phyloP scores from a whole-genome alignment of 2,888 invertebrate genomes.

The Drosophila borealis region DNA sequence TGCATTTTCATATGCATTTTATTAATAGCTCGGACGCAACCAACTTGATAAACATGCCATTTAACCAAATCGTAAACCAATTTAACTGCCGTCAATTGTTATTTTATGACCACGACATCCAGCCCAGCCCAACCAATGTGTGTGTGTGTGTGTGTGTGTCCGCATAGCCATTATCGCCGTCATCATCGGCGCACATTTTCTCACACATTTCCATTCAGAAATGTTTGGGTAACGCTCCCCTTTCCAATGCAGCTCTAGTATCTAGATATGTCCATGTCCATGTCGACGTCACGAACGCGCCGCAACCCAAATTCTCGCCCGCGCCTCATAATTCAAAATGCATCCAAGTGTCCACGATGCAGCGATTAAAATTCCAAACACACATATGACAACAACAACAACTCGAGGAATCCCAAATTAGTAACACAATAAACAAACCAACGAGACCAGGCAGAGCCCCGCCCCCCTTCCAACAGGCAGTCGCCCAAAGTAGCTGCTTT shows the following conservation, averaged over 20 bases:
- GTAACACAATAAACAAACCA: constrained; percentile 80
- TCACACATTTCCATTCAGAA: constrained; percentile 76
- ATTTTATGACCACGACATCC: constrained; percentile 53
- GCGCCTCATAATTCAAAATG: constrained; percentile 75
- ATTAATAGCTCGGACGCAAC: constrained; percentile 45
- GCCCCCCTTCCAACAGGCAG: constrained; percentile 35
- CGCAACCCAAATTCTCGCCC: constrained; percentile 61
- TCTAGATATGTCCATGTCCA: constrained; percentile 23
- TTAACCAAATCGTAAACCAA: constrained; percentile 65
- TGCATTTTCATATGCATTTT: constrained; percentile 48
- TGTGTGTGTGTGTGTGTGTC: constrained; percentile 13
- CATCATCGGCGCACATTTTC: constrained; percentile 62
- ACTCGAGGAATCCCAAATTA: constrained; percentile 75
- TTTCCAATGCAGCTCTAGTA: constrained; percentile 14
- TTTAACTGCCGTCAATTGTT: constrained; percentile 58
- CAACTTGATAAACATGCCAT: constrained; percentile 63
- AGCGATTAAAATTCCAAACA: constrained; percentile 78
- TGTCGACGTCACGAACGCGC: constrained; percentile 55
- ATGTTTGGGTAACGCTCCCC: constrained; percentile 43
- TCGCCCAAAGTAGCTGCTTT: constrained; percentile 72
- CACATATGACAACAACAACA: constrained; percentile 51
- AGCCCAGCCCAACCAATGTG: constrained; percentile 23
- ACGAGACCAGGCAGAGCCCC: constrained; percentile 50
- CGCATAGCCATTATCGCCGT: constrained; percentile 53
- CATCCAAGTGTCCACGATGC: constrained; percentile 62